Conservation (phyloP, 1,140 invertebrate species). For the Armadillidium nasatum region DNA sequence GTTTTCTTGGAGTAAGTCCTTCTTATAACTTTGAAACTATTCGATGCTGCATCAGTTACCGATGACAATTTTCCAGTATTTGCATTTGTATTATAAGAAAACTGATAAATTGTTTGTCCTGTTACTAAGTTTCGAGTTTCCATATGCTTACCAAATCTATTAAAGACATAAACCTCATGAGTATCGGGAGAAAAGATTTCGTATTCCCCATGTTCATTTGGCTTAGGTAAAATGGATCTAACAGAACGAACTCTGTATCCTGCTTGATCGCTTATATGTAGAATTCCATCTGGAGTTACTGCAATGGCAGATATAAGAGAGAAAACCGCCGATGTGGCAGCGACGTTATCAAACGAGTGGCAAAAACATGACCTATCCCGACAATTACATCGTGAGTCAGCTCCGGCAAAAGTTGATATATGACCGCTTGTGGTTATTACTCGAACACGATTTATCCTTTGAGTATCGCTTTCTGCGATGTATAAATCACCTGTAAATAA, state of each 20-base stretch:
- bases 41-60: slow-evolving; percentile 84
- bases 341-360: slow-evolving; percentile 63
- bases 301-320: slow-evolving; percentile 89
- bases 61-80: slow-evolving; percentile 88
- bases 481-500: slow-evolving; percentile 66
- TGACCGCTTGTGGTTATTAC: slow-evolving; percentile 87
- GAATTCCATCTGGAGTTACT: slow-evolving; percentile 86
- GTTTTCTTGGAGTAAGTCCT: slow-evolving; percentile 58
- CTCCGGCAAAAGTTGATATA: slow-evolving; percentile 84
- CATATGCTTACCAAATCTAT: slow-evolving; percentile 89
- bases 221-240: slow-evolving; percentile 73
- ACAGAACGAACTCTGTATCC: slow-evolving; percentile 84
- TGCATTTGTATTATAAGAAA: slow-evolving; percentile 92
- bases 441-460: slow-evolving; percentile 81
- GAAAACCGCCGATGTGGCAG: slow-evolving; percentile 86
- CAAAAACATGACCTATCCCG: slow-evolving; percentile 63
- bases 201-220: slow-evolving; percentile 66
- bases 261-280: slow-evolving; percentile 90
- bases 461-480: slow-evolving; percentile 90
- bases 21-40: slow-evolving; percentile 81
- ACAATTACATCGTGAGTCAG: slow-evolving; percentile 92
- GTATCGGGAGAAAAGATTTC: slow-evolving; percentile 92
- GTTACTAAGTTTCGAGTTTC: slow-evolving; percentile 88
- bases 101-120: slow-evolving; percentile 83
- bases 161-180: slow-evolving; percentile 93